Percentiles rank a stretch among this genome's conserved stretches.
Evolutionary conservation across 2,888 invertebrate species (phyloP).

Genomic region (Phyllotreta striolata): DNA sequence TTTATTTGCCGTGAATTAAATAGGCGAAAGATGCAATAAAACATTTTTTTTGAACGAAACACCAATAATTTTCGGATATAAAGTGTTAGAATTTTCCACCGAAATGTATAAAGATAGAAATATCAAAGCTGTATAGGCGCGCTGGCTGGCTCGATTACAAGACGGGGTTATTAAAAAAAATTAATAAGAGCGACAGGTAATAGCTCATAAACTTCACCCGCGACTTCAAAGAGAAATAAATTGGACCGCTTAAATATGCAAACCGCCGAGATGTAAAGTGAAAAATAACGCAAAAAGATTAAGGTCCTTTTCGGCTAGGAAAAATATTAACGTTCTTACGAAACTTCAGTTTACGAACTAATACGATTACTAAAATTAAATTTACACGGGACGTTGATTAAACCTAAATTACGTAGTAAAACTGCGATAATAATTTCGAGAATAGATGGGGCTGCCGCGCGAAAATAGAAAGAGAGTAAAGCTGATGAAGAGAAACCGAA

Average conservation of each 20-base stretch:
- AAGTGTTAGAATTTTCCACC: no score
- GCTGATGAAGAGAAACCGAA: no score
- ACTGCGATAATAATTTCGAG: slow-evolving; percentile 16
- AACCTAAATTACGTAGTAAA: slow-evolving; percentile 18
- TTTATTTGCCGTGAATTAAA: no score
- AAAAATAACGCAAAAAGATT: slow-evolving; percentile 2
- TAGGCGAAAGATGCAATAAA: no score
- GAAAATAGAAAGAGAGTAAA: no score
- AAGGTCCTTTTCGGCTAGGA: slow-evolving; percentile 1
- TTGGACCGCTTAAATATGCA: neutral
- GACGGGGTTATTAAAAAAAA: neutral
- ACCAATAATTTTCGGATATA: no score
- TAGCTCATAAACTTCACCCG: neutral
- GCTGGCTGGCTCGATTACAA: no score
- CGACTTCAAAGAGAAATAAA: slow-evolving; percentile 3
- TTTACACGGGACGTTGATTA: slow-evolving; percentile 19
- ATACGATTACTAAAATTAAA: slow-evolving; percentile 19
- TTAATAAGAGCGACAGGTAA: slow-evolving; percentile 2
- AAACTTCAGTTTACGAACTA: slow-evolving; percentile 19
- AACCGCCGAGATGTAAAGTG: slow-evolving; percentile 4
- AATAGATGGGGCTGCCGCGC: slow-evolving; percentile 1
- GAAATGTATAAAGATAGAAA: no score
- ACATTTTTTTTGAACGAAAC: no score
- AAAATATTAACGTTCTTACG: slow-evolving; percentile 7
- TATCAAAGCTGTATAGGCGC: no score